These are phyloP conservation scores for Neosalanx taihuensis DNA, from an alignment of 2,797 vertebrate species.

Conservation along the genomic window DNA sequence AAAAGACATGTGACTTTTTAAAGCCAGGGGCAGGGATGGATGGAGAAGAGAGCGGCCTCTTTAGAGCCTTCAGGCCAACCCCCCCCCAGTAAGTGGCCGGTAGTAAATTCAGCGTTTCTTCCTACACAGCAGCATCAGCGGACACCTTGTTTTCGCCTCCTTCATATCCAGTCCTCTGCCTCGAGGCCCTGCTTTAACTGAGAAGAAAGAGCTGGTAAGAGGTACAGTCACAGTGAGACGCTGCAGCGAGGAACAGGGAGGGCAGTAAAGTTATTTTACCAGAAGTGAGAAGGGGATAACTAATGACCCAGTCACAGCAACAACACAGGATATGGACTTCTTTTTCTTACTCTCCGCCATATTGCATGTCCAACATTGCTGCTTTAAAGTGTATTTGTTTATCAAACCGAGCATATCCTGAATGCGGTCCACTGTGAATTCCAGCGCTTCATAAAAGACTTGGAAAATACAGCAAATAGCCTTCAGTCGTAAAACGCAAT, in stretches of 20 bases:
- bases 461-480: constrained; percentile 6
- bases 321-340: constrained; percentile 28
- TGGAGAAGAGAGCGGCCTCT: neutral
- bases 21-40: neutral
- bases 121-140: constrained; percentile 12
- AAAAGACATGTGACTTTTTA: constrained; percentile 36
- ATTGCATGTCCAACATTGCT: constrained; percentile 15
- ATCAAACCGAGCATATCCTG: constrained; percentile 32
- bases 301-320: constrained; percentile 30
- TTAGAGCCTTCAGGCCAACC: neutral
- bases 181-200: constrained; percentile 4
- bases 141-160: constrained; percentile 28
- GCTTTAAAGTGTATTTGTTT: constrained; percentile 39
- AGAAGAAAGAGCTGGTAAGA: neutral
- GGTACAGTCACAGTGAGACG: neutral
- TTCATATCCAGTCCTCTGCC: constrained; percentile 1
- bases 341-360: constrained; percentile 15
- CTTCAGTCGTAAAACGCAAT: constrained; percentile 34
- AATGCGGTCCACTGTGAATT: constrained; percentile 20
- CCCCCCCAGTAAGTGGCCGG: neutral
- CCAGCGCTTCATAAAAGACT: constrained; percentile 16
- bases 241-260: neutral
- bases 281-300: too few species aligned
- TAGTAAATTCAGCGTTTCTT: neutral
- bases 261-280: too few species aligned